Conservation (phyloP, 2,113 vertebrate genomes). For the Machaerirhynchus nigripectus region DNA sequence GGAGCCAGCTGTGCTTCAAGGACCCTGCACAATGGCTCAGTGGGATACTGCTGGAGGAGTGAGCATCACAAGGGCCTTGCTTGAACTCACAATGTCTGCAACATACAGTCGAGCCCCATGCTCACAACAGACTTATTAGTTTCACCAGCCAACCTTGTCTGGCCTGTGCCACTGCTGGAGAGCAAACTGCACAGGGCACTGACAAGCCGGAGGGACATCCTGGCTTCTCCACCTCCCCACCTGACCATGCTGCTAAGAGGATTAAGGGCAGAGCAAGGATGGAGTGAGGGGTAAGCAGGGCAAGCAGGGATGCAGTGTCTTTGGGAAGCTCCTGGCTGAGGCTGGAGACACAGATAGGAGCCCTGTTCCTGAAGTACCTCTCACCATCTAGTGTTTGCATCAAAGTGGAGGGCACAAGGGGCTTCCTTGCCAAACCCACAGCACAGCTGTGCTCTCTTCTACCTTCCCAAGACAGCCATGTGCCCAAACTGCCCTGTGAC, state of each 20-base stretch:
- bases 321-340: background rate
- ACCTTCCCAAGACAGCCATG: background rate
- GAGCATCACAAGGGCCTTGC: background rate
- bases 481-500: background rate
- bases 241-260: background rate
- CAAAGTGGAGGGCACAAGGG: background rate
- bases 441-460: background rate
- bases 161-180: background rate
- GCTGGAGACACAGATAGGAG: background rate
- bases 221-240: fast-evolving
- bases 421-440: background rate
- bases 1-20: background rate
- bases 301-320: fast-evolving
- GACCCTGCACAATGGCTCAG: background rate
- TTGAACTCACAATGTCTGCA: background rate
- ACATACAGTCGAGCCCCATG: background rate
- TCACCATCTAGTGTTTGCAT: background rate
- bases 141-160: background rate
- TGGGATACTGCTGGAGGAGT: background rate
- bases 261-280: background rate
- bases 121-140: background rate
- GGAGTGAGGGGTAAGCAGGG: background rate
- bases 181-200: background rate
- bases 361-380: background rate
- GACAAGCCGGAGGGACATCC: background rate